Base-by-base conservation (phyloP, 2,113 vertebrate species). In the Pterocles orientalis region DNA sequence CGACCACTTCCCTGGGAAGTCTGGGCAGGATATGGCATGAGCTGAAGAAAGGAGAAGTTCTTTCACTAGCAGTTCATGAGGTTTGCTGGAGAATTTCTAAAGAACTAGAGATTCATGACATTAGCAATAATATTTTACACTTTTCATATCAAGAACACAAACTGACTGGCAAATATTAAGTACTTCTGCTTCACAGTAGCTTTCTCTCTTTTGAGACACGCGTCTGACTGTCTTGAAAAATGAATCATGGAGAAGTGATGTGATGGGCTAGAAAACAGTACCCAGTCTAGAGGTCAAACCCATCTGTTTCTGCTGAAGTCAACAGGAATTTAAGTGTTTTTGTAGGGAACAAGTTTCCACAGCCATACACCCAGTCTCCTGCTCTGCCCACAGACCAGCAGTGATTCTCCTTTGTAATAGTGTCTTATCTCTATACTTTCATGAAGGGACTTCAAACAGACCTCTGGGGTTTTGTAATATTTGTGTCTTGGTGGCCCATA, bases 401-500 rank as follows among this genome's bases (percentile, higher is more conserved):
- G 33, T 7, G 2, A 75, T 88, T 76, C 53, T 62, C 11, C 31
- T 68, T 51, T 68, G 15, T 26, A 64, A 25, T 45, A 50, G 15
- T 86, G 18, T 70, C 47, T 86, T 86, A 89, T 83, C 80, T 89
- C 43, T 56, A 5, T 12, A 57, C 21, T 86, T 88, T 60, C 47
- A 34, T 34, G 31, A 66, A 77, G 29, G 12, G 10, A 31, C 28
- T 77, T 91, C 60, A 69, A 60, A 76, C 28, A 92, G 61, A 71
- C 13, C 39, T 92, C 45, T 33, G 34, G 47, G 8, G 12, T 34
- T 95, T 66, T 82, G 50, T 29, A 86, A 77, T 82, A 58, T 58
- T 54, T 56, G 29, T 81, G 24, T 56, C 56, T 72, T 0, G 0
- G n/a, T 88, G 76, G 14, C 61, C 68, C 72, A 29, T 1, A 1